Percentiles rank a stretch among this genome's conserved stretches.
phyloP scores from a whole-genome alignment of 2,888 invertebrate species.

The Morpho deidamia region DNA sequence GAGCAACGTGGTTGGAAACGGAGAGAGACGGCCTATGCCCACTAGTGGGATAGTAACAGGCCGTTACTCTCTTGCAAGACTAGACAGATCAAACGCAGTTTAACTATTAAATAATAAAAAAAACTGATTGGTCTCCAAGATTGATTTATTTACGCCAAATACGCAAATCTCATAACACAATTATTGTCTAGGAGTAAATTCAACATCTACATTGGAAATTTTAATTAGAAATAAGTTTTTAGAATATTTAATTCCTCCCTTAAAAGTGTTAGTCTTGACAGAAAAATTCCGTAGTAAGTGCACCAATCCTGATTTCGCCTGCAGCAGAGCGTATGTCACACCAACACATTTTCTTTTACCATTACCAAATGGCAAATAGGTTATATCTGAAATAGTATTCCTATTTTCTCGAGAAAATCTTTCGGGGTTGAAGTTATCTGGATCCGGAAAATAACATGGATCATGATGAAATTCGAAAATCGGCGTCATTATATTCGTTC shows the following conservation, averaged over 20 bases:
- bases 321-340: constrained; percentile 42
- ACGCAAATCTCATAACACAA: not conserved
- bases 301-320: constrained; percentile 32
- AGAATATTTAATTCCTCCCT: constrained; percentile 18
- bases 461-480: constrained; percentile 57
- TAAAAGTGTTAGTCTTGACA: constrained; percentile 18
- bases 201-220: constrained; percentile 36
- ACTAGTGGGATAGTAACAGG: no score
- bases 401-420: constrained; percentile 39
- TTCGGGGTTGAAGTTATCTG: constrained; percentile 60
- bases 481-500: constrained; percentile 43
- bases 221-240: constrained; percentile 41
- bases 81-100: no score
- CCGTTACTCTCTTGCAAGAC: no score
- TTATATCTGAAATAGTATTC: constrained; percentile 33
- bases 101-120: no score
- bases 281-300: constrained; percentile 26
- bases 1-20: no score
- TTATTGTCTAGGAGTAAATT: constrained; percentile 23
- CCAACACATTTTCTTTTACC: constrained; percentile 65
- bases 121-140: no score
- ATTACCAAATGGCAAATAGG: constrained; percentile 63
- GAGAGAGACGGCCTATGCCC: no score
- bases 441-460: constrained; percentile 56
- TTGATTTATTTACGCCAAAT: no score